Evolutionary conservation across 1,140 invertebrate genomes (phyloP), one percentile per base, ranked within the genome.

Genomic region (Tetramorium simillimum): DNA sequence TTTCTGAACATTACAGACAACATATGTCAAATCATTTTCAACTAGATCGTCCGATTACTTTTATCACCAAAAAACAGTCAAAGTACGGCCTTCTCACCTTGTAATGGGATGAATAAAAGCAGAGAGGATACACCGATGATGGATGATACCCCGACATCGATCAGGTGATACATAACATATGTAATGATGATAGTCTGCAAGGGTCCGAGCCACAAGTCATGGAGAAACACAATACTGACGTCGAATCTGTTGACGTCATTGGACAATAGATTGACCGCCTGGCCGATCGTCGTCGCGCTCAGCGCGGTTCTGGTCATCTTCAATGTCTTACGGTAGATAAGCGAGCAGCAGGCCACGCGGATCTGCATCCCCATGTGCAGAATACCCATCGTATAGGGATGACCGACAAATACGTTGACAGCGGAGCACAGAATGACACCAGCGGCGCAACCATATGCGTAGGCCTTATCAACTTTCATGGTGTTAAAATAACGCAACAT

Each of bases 261-360:
- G 1, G 98, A 98, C 72, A 99, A 94, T 0, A 99, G 95, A 94
- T 99, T 99, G 0, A 99, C 97, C 73, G 98, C 97, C 93, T 98
- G 97, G 0, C 98, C 98, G 3, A 97, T 96, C 0, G 98, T 97
- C 0, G 97, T 98, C 93, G 97, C 96, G 0, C 96, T 96, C 21
- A 98, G 94, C n/a, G 97, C 97, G n/a, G 96, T 96, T 87, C 95
- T 96, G 7, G 96, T 96, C 0, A 97, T 91, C 88, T 94, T 95
- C 58, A 97, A 92, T 1, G 96, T 97, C 96, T 99, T 98, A 93
- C 97, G 96, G 92, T 98, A 99, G 73, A 99, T 97, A 0, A 99
- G 93, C 0, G 97, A 97, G 75, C 97, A 98, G 86, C 97, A 97
- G 0, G 97, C 97, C 1, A 98, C 95, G 10, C 98, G 95, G 85